Conservation (phyloP, 2,113 vertebrate genomes). For the Motacilla tschutschensis region DNA sequence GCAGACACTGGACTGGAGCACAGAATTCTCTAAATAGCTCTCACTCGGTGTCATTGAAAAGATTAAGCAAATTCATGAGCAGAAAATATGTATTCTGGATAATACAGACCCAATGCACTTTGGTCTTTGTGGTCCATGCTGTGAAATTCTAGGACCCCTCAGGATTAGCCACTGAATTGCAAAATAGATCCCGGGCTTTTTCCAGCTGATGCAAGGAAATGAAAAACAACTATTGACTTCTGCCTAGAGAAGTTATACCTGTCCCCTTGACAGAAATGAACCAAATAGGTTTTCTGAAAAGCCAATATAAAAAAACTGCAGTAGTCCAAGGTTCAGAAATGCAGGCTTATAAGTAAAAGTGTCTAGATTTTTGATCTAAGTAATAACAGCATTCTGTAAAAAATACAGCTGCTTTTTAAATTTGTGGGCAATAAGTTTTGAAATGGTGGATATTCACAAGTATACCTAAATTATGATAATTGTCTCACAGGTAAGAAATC, state of each 20-base stretch:
- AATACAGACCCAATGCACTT: background rate
- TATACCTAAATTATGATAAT: background rate
- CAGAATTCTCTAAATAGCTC: background rate
- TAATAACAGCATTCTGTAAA: background rate
- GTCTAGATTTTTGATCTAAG: background rate
- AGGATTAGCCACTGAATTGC: constrained; percentile 4
- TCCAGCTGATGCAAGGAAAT: background rate
- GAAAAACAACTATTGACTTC: constrained; percentile 7
- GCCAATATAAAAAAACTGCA: background rate
- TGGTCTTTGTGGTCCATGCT: background rate
- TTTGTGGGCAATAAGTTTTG: background rate
- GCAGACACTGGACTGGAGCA: background rate
- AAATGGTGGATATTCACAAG: background rate
- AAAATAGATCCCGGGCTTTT: background rate
- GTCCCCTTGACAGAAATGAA: background rate
- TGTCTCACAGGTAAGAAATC: background rate
- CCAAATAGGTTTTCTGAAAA: background rate
- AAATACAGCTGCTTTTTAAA: background rate
- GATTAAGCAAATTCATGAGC: constrained; percentile 37
- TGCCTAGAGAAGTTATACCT: background rate
- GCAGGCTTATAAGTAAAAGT: background rate
- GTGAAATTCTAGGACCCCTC: background rate
- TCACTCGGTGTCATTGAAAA: background rate
- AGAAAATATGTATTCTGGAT: constrained; percentile 22
- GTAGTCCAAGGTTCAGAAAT: background rate